Conservation (phyloP, 2,888 invertebrate species). For the Herminia tarsipennalis region DNA sequence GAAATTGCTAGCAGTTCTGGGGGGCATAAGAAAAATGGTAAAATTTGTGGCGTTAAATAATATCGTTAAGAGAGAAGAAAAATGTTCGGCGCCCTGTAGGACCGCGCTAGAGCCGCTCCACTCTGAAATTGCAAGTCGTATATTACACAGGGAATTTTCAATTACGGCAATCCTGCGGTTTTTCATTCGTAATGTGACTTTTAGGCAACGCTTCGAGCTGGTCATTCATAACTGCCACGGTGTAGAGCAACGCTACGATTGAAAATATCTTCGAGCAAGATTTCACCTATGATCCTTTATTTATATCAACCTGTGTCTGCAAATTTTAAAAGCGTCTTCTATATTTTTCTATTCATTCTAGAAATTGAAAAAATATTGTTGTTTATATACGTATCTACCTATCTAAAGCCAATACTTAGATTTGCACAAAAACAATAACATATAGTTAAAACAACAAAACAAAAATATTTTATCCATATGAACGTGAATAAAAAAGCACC, state of each 20-base stretch:
- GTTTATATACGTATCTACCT: too few relatives aligned
- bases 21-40: conserved; percentile 75
- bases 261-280: conserved; percentile 34
- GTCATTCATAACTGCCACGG: conserved; percentile 72
- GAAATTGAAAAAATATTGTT: too few relatives aligned
- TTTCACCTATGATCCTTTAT: conserved; percentile 8
- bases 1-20: conserved; percentile 75
- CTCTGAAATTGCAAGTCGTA: conserved; percentile 83
- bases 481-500: too few relatives aligned
- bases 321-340: too few relatives aligned
- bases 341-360: too few relatives aligned
- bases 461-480: too few relatives aligned
- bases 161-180: conserved; percentile 84
- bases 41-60: conserved; percentile 84
- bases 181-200: conserved; percentile 85
- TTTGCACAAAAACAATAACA: too few relatives aligned
- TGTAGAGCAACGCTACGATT: conserved; percentile 32
- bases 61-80: conserved; percentile 82
- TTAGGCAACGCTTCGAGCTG: conserved; percentile 75
- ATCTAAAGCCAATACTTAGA: too few relatives aligned
- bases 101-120: conserved; percentile 58
- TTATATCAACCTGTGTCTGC: background rate
- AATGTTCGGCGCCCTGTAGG: conserved; percentile 73
- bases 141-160: conserved; percentile 85
- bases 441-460: too few relatives aligned